Base-by-base conservation (phyloP, 2,888 invertebrate species). In the Drosophila lacicola region DNA sequence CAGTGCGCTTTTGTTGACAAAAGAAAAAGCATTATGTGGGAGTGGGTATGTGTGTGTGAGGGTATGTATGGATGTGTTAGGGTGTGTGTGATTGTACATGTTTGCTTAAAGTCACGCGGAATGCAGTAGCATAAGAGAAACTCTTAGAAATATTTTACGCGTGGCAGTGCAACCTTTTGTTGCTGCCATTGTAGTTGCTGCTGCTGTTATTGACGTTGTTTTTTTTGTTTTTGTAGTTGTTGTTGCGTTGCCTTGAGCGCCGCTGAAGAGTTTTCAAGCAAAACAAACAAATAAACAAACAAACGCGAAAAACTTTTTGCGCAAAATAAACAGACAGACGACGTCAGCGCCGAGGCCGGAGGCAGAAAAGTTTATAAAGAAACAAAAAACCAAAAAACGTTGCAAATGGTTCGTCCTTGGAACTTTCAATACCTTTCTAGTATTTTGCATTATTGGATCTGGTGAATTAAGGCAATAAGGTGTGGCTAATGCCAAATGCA, bases 111-210 rank as follows among this genome's bases (percentile, higher is more conserved):
- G 80, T 88, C 89, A 88, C 83, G 74, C 83, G 77, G 74, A 80
- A 82, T 77, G 86, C 78, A 65, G 65, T 41, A 58, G 70, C 83
- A 69, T 55, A 65, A 51, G 57, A 64, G 57, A 69, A 74, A 80
- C 86, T 80, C 84, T 73, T 45, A 77, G 78, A 87, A 74, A 87
- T 83, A 87, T 87, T 87, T 80, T 70, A 84, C 89, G 89, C 83
- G 87, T 88, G 80, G 55, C 87, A 80, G 71, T 60, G 70, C 47
- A 72, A 75, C 64, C 70, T 64, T 73, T 77, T 80, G 73, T 68
- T 82, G 69, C 61, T 58, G 62, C 51, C 47, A 62, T 78, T 62
- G 47, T 61, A 58, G 61, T 65, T 37, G 13, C 11, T 19, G 42
- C 36, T 36, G 13, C 36, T 36, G 36, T 13, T 36, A 13, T 36